phyloP scores from a whole-genome alignment of 1,140 invertebrate genomes.

The Lucilia sericata region DNA sequence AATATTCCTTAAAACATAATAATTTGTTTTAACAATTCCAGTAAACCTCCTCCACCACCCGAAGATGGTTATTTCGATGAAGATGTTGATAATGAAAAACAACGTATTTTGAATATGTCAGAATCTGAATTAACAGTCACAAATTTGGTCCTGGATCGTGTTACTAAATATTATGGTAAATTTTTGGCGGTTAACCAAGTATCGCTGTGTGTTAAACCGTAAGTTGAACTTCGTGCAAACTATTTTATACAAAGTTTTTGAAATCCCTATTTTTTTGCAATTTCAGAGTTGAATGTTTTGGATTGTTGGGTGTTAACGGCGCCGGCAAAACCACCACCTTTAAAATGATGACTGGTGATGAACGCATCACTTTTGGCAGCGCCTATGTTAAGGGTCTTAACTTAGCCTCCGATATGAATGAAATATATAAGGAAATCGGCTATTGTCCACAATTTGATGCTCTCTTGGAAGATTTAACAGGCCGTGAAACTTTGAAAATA shows the following conservation, averaged over 20 bases:
- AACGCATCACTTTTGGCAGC: constrained; percentile 70
- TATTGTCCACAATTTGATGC: constrained; percentile 91
- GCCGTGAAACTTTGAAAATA: constrained; percentile 80
- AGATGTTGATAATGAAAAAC: constrained; percentile 67
- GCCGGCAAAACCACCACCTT: constrained; percentile 90
- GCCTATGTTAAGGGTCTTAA: constrained; percentile 71
- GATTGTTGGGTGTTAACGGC: constrained; percentile 90
- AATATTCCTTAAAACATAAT: background rate
- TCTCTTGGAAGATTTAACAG: constrained; percentile 83
- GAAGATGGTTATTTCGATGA: constrained; percentile 58
- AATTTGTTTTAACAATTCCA: constrained; percentile 34
- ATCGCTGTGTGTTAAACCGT: constrained; percentile 71
- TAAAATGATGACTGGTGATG: constrained; percentile 89
- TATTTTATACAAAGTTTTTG: background rate
- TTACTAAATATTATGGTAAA: constrained; percentile 76
- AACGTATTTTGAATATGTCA: constrained; percentile 58
- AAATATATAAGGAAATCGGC: constrained; percentile 75
- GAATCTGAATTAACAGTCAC: constrained; percentile 51
- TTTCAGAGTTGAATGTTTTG: constrained; percentile 84
- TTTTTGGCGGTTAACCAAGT: constrained; percentile 78
- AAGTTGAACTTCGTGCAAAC: constrained; percentile 46
- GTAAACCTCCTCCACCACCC: constrained; percentile 53
- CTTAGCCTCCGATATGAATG: constrained; percentile 70
- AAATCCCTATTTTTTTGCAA: constrained; percentile 43
- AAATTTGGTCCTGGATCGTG: constrained; percentile 68